A percentile compares a stretch with the other conserved stretches of the same genome.
Evolutionary conservation across 1,140 invertebrate genomes (phyloP).

Genomic region (Linepithema humile): DNA sequence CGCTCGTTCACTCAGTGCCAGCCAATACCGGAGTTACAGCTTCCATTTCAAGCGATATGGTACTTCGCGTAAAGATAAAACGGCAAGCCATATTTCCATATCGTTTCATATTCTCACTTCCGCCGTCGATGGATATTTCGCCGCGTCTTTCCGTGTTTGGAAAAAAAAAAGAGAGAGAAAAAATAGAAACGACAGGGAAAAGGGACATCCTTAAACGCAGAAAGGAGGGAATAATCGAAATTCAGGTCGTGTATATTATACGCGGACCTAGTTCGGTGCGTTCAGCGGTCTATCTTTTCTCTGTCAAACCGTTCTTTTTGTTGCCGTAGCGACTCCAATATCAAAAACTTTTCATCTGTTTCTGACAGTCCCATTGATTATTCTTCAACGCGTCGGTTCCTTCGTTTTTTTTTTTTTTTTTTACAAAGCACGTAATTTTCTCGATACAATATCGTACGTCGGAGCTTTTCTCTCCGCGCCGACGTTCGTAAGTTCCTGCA

Average conservation of each 20-base stretch:
- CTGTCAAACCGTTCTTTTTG: slow-evolving; percentile 68
- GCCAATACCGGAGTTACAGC: slow-evolving; percentile 34
- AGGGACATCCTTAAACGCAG: background rate
- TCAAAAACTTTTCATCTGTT: slow-evolving; percentile 65
- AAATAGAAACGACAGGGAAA: no score
- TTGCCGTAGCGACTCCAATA: slow-evolving; percentile 53
- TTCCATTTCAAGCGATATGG: slow-evolving; percentile 29
- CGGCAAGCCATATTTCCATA: slow-evolving; percentile 21
- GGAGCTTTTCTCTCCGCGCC: background rate
- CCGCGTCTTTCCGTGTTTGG: background rate
- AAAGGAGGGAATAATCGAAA: slow-evolving; percentile 37
- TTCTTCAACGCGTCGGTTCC: slow-evolving; percentile 20
- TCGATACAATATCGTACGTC: slow-evolving; percentile 42
- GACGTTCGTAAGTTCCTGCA: slow-evolving; percentile 16
- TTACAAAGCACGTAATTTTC: slow-evolving; percentile 51
- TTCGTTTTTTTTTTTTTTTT: background rate
- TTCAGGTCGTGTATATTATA: slow-evolving; percentile 53
- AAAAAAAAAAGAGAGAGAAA: background rate
- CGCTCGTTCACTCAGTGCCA: slow-evolving; percentile 37
- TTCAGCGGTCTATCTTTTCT: slow-evolving; percentile 46
- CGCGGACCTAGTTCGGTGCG: slow-evolving; percentile 37
- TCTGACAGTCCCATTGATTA: slow-evolving; percentile 62
- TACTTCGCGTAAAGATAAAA: slow-evolving; percentile 47
- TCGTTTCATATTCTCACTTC: slow-evolving; percentile 49
- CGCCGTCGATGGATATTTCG: background rate